A percentile compares a stretch with the other conserved stretches of the same genome.
These are phyloP conservation scores for Phenacoccus solenopsis DNA, from an alignment of 1,140 invertebrate species.

Conservation along the genomic window DNA sequence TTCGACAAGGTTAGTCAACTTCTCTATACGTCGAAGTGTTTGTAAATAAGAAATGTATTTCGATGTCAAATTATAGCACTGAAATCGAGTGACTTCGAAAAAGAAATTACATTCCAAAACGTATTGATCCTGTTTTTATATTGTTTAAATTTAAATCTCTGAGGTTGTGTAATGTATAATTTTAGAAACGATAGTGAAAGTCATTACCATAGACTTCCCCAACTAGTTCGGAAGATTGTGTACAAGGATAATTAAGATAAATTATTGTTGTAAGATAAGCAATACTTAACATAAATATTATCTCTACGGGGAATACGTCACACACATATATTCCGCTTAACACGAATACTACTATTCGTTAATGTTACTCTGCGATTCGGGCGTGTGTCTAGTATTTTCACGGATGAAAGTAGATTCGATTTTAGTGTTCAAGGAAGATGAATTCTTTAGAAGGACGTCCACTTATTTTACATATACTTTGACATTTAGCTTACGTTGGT, in stretches of 20 bases:
- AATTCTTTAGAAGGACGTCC: constrained; percentile 15
- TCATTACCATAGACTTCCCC: constrained; percentile 11
- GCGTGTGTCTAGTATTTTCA: background rate
- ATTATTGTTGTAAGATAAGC: background rate
- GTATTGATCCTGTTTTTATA: too few relatives aligned
- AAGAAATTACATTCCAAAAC: background rate
- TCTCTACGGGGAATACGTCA: background rate
- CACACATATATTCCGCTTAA: background rate
- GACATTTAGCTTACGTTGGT: background rate
- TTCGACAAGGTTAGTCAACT: too few relatives aligned
- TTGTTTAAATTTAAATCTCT: background rate
- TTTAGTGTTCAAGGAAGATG: constrained; percentile 4
- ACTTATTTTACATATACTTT: background rate
- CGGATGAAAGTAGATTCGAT: constrained; percentile 8
- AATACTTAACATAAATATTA: background rate
- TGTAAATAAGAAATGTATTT: too few relatives aligned
- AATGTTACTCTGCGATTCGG: background rate
- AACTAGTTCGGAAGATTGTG: constrained; percentile 7
- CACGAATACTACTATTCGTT: background rate
- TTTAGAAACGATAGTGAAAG: constrained; percentile 18
- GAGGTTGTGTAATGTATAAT: constrained; percentile 4
- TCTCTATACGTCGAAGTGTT: too few relatives aligned
- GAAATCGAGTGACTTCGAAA: too few relatives aligned
- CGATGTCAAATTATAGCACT: too few relatives aligned
- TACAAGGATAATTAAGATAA: constrained; percentile 14